Evolutionary conservation across 1,140 invertebrate genomes (phyloP).

Genomic region (Dreissena rostriformis): DNA sequence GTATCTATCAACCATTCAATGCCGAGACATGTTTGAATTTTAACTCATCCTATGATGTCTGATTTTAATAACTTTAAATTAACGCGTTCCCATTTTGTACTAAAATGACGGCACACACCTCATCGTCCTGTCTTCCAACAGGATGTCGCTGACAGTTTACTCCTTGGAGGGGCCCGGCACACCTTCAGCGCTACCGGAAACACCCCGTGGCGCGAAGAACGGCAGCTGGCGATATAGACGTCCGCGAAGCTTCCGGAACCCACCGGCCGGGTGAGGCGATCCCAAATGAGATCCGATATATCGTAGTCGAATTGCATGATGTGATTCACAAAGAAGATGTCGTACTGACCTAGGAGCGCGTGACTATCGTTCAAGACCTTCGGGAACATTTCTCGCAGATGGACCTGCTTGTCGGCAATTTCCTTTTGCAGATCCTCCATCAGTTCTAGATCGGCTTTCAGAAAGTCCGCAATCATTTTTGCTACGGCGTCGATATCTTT

Average conservation of each 20-base stretch:
- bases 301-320: conserved; percentile 71
- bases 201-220: neutral
- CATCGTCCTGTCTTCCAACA: conserved; percentile 72
- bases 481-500: conserved; percentile 68
- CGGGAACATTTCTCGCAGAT: conserved; percentile 65
- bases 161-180: conserved; percentile 61
- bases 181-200: conserved; percentile 71
- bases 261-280: conserved; percentile 51
- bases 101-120: conserved; percentile 54
- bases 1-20: too few relatives aligned
- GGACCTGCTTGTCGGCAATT: conserved; percentile 57
- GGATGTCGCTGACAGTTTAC: conserved; percentile 68
- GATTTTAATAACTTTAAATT: too few relatives aligned
- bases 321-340: conserved; percentile 70
- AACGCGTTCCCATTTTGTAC: too few relatives aligned
- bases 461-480: conserved; percentile 69
- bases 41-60: too few relatives aligned
- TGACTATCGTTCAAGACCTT: conserved; percentile 47
- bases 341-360: conserved; percentile 66
- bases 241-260: conserved; percentile 74
- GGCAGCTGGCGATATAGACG: conserved; percentile 65
- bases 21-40: too few relatives aligned
- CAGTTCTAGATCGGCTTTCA: conserved; percentile 68
- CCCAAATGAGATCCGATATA: conserved; percentile 61
- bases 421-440: conserved; percentile 63